Evolutionary conservation across 1,140 invertebrate genomes (phyloP), one percentile per base, ranked within the genome.

Genomic region (Uloborus diversus): DNA sequence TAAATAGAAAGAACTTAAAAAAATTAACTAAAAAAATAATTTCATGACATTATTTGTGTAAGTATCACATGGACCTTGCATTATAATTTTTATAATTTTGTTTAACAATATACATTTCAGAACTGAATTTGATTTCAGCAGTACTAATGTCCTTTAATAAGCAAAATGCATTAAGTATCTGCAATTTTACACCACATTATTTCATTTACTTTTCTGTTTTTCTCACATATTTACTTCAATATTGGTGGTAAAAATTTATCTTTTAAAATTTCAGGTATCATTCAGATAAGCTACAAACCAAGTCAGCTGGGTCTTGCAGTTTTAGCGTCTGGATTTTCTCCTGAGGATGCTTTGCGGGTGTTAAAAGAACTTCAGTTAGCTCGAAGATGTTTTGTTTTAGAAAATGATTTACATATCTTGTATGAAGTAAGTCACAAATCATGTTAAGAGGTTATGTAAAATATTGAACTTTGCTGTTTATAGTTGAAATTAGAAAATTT

Each of bases 321-420:
- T 84, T 87, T 99, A 23, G 92, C 94, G 59, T 97, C 97, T 1
- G 95, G 96, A 0, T 90, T 99, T 85, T 92, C 95, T 20, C 97
- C 97, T 0, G 93, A 94, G 85, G 96, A 99, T 85, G 96, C 94
- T 2, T 87, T 98, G 3, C 89, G 91, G 33, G 89, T 99, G 23
- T 95, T 98, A 84, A 91, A 91, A 83, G 97, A 99, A 86, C 85
- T 99, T n/a, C 91, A 96, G 85, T 93, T 92, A 86, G 96, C 97
- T 0, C 88, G 96, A 51, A 91, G 92, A 83, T 94, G 93, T 84
- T 94, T 99, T 86, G 95, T 96, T 0, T 87, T 99, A 9, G 96
- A 98, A 84, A 95, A 93, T 82, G 97, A 99, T 85, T 89, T 99
- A 0, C 98, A 99, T 87, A 90, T 99, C 35, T 91, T 99, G 59